These are phyloP conservation scores for Tenthredo notha DNA, from an alignment of 2,888 invertebrate genomes.

Conservation along the genomic window DNA sequence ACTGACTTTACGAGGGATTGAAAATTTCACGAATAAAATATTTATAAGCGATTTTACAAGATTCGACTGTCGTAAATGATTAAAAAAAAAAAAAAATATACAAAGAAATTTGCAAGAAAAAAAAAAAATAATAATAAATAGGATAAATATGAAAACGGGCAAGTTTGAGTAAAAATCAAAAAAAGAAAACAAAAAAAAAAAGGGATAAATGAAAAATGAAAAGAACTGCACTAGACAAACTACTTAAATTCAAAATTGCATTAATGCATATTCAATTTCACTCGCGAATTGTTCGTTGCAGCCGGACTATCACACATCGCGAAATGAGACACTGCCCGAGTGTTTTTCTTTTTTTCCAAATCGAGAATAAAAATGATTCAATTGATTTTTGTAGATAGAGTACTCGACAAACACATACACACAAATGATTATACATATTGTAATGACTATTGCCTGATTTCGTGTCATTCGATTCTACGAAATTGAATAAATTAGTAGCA, in stretches of 20 bases:
- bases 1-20: slow-evolving; percentile 20
- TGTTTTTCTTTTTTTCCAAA: background rate
- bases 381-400: slow-evolving; percentile 2
- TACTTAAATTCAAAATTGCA: background rate
- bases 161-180: background rate
- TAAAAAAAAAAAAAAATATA: background rate
- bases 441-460: background rate
- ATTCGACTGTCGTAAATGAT: background rate
- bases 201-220: background rate
- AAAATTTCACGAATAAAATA: slow-evolving; percentile 20
- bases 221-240: background rate
- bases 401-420: background rate
- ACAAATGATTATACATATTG: background rate
- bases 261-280: background rate
- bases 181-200: background rate
- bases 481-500: background rate
- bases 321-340: background rate
- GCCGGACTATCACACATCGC: background rate
- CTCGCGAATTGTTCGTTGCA: background rate
- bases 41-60: background rate
- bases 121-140: background rate
- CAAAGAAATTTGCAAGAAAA: background rate
- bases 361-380: background rate
- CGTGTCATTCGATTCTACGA: background rate
- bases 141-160: background rate